Conservation (phyloP, 1,140 invertebrate genomes). For the Mesaphorura yosii region DNA sequence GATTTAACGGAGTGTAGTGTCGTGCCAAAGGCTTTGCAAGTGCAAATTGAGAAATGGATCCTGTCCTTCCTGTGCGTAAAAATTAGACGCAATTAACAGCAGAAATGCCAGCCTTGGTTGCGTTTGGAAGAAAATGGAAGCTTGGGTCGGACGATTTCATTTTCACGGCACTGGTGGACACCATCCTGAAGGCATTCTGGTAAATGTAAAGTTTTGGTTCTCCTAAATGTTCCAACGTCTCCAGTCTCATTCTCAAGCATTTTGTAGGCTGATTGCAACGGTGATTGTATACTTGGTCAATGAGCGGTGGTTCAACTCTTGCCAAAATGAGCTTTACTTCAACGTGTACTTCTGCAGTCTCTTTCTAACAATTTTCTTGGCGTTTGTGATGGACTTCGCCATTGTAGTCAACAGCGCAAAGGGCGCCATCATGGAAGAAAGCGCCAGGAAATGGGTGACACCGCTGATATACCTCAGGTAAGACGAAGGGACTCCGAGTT, state of each 20-base stretch:
- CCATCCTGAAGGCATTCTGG: conserved; percentile 43
- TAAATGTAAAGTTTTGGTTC: no score
- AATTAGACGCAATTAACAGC: not conserved
- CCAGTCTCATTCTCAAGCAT: no score
- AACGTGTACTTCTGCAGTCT: conserved; percentile 30
- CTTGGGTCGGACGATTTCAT: conserved; percentile 46
- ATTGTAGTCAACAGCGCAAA: conserved; percentile 35
- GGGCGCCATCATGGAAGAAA: conserved; percentile 36
- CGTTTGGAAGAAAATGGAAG: conserved; percentile 43
- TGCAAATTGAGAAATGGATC: not conserved
- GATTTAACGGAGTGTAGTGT: not conserved
- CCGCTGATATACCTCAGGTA: conserved; percentile 37
- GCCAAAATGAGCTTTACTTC: conserved; percentile 23
- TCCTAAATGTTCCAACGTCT: no score
- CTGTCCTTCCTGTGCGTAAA: not conserved
- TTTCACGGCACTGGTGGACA: conserved; percentile 40
- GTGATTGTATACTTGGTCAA: conserved; percentile 20
- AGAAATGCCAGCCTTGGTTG: conserved; percentile 44
- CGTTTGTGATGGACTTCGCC: conserved; percentile 32
- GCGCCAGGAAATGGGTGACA: conserved; percentile 35
- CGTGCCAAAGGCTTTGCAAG: no score
- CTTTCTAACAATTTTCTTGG: conserved; percentile 33
- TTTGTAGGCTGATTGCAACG: conserved; percentile 20
- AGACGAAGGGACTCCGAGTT: not conserved
- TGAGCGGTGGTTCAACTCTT: conserved; percentile 20